Percentiles rank a stretch among this genome's conserved stretches.
These are phyloP conservation scores for Branchellion lobata DNA, from an alignment of 2,888 invertebrate species.

Conservation along the genomic window DNA sequence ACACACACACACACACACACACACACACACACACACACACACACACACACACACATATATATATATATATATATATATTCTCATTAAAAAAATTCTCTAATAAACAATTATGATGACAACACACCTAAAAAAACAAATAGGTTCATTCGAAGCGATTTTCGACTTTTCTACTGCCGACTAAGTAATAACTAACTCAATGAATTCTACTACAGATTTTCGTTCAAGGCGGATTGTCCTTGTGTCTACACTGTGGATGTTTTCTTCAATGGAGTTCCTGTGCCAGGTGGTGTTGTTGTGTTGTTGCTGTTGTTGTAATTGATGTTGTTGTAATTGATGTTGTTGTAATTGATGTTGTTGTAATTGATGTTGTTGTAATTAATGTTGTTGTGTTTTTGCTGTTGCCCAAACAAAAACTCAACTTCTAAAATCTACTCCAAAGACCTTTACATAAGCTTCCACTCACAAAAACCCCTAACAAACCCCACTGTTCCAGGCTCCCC, in stretches of 20 bases:
- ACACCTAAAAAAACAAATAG: neutral
- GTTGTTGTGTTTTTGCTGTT: no score
- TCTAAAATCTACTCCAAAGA: neutral
- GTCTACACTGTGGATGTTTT: constrained; percentile 15
- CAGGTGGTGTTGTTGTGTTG: no score
- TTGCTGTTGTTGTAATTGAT: no score
- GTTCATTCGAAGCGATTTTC: neutral
- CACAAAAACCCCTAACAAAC: neutral
- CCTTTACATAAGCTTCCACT: neutral
- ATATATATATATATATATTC: no score
- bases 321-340: no score
- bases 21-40: no score
- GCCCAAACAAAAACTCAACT: neutral
- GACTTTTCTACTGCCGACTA: neutral
- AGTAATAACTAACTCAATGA: no score
- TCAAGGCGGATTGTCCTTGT: constrained; percentile 13
- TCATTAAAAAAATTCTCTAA: no score
- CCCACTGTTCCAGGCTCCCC: constrained; percentile 34
- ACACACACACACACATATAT: no score
- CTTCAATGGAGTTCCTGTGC: constrained; percentile 24
- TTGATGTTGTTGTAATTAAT: no score
- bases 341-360: no score
- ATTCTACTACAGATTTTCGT: constrained; percentile 4
- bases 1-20: no score
- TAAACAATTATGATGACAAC: neutral